Percentiles rank a stretch among this genome's conserved stretches.
These are phyloP conservation scores for Lytechinus variegatus DNA, from an alignment of 35 echinoderm and acorn worm genomes.

Conservation along the genomic window DNA sequence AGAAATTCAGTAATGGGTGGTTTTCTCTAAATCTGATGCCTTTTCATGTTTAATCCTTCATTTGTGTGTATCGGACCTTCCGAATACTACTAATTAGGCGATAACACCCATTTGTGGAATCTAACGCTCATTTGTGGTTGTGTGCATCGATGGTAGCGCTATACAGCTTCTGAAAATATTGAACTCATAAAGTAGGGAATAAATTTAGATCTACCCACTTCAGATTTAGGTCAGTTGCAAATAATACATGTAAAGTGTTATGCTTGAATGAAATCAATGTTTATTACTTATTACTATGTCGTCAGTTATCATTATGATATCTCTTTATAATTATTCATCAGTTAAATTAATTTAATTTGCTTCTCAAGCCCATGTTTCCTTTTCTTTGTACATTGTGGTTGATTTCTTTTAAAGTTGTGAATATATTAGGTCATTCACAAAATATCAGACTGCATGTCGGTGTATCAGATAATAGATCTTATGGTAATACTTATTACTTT, in stretches of 20 bases:
- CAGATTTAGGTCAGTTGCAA: background rate
- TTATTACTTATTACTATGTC: background rate
- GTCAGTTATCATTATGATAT: background rate
- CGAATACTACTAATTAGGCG: background rate
- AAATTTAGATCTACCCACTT: background rate
- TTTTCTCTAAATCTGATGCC: background rate
- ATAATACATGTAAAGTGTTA: background rate
- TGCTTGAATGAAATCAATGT: background rate
- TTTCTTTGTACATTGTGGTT: no score
- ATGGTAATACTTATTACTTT: no score
- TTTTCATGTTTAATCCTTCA: background rate
- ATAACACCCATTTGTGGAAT: background rate
- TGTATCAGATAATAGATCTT: no score
- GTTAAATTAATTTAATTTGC: no score
- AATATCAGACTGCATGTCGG: no score
- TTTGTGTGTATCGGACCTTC: background rate
- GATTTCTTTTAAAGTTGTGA: no score
- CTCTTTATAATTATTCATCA: background rate
- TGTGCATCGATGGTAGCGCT: background rate
- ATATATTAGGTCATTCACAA: no score
- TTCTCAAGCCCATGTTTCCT: no score
- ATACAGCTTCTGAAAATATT: background rate
- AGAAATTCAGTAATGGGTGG: background rate
- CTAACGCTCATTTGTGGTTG: background rate
- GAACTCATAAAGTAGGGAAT: background rate